Base-by-base conservation (phyloP, 1,140 invertebrate genomes). In the Drosophila kepulauana region DNA sequence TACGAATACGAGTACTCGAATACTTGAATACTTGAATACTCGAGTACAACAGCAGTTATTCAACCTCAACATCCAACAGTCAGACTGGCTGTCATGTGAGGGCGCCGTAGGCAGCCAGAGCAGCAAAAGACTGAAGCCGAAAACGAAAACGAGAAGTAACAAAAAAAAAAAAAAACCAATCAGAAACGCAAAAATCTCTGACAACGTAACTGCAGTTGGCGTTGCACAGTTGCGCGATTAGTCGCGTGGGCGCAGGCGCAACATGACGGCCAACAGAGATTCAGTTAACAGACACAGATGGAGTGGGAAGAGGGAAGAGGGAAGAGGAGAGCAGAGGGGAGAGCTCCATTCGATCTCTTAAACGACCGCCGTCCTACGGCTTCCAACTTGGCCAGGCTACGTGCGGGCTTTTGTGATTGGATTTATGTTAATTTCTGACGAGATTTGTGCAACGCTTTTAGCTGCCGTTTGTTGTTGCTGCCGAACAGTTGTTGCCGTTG, bases 401-500 rank as follows among this genome's bases (percentile, higher is more conserved):
- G 81, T 75, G 82, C 82, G 82, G 82, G 82, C 76, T 87, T 54
- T 87, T 87, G 84, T 87, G 84, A 87, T 87, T 87, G 84, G 84
- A 87, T 87, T 87, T 87, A 87, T 87, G 84, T 87, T 87, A 87
- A 87, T 87, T 87, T 87, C 84, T 80, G 84, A 87, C 82, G 80
- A 87, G 82, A 87, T 87, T 87, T 87, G 82, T 87, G 82, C 84
- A 87, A 87, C 87, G 84, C 76, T 72, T 75, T 77, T 69, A 69
- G 76, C 77, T 77, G 75, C 74, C 57, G 71, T 62, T 69, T 69
- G 56, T 74, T 74, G 65, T 61, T 46, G 63, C 43, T 70, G 66
- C 49, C 16, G 58, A 35, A 54, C 20, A 49, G 56, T 54, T 74
- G 69, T 33, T 54, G 62, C 43, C 35, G 64, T 35, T 75, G 65